Evolutionary conservation across 2,888 invertebrate genomes (phyloP).

Genomic region (Himalopsyche japonica): DNA sequence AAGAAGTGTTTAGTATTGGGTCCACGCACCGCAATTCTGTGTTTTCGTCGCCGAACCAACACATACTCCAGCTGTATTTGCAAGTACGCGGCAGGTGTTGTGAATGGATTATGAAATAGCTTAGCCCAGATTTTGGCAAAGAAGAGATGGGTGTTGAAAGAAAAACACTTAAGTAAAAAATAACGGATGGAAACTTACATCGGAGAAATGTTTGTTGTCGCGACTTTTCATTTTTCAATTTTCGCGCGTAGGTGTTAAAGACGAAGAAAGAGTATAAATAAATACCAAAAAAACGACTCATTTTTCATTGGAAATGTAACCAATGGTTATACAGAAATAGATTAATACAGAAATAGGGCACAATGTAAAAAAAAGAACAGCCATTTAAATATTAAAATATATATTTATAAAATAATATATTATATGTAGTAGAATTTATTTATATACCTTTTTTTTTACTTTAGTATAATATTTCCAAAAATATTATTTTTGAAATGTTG

Average conservation of each 20-base stretch:
- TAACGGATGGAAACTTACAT: conserved; percentile 10
- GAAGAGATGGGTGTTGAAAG: conserved; percentile 23
- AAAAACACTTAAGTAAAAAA: conserved; percentile 12
- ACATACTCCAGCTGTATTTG: conserved; percentile 26
- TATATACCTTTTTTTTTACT: no score
- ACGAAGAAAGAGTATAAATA: neutral
- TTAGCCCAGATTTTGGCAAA: conserved; percentile 33
- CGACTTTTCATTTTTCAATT: neutral
- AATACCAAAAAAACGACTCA: no score
- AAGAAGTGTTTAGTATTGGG: neutral
- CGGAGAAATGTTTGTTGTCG: conserved; percentile 17
- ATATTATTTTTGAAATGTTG: no score
- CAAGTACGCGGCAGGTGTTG: conserved; percentile 25
- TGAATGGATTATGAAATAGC: conserved; percentile 36
- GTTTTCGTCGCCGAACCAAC: conserved; percentile 4
- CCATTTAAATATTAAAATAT: no score
- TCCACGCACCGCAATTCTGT: neutral
- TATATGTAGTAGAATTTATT: no score
- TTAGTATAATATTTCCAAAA: no score
- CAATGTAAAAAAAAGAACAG: no score
- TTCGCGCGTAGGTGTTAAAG: neutral
- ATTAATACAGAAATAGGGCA: no score
- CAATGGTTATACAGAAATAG: no score
- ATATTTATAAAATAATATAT: no score
- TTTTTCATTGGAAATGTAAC: no score